phyloP scores from a whole-genome alignment of 1,140 invertebrate species.

The Fopius arisanus region DNA sequence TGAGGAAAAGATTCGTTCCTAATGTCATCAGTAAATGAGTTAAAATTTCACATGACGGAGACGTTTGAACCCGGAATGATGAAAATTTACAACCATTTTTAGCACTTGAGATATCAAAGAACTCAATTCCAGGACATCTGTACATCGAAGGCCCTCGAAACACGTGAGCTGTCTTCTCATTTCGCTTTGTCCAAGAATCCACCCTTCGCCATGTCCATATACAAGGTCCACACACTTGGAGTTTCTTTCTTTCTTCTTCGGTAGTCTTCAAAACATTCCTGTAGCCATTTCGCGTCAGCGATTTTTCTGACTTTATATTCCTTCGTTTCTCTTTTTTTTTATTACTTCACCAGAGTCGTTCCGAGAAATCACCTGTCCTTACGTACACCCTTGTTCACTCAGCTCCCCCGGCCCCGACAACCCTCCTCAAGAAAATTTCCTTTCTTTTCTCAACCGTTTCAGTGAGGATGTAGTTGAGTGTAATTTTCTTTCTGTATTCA shows the following conservation, averaged over 20 bases:
- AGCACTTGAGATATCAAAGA: not conserved
- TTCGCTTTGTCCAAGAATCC: conserved; percentile 55
- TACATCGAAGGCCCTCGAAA: conserved; percentile 51
- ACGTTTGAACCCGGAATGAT: not conserved
- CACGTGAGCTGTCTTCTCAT: conserved; percentile 63
- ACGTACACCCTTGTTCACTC: conserved; percentile 11
- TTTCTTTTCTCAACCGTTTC: conserved; percentile 6
- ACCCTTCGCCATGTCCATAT: conserved; percentile 1
- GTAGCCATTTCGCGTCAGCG: conserved; percentile 11
- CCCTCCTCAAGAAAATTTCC: not conserved
- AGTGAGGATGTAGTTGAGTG: not conserved
- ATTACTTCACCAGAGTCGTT: conserved; percentile 3
- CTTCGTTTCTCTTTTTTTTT: not conserved
- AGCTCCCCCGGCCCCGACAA: not conserved
- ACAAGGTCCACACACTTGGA: conserved; percentile 8
- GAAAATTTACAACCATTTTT: not conserved
- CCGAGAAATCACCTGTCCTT: conserved; percentile 8
- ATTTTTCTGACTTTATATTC: conserved; percentile 18
- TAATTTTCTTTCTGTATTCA: conserved; percentile 9
- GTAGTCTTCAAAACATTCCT: conserved; percentile 2
- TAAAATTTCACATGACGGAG: too few relatives aligned
- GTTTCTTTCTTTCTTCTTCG: not conserved
- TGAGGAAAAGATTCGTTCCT: too few relatives aligned
- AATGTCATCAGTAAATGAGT: too few relatives aligned
- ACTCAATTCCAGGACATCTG: conserved; percentile 23